Conservation (phyloP, 64 coral and sea anemone genomes). For the Catalaphyllia jardinei region DNA sequence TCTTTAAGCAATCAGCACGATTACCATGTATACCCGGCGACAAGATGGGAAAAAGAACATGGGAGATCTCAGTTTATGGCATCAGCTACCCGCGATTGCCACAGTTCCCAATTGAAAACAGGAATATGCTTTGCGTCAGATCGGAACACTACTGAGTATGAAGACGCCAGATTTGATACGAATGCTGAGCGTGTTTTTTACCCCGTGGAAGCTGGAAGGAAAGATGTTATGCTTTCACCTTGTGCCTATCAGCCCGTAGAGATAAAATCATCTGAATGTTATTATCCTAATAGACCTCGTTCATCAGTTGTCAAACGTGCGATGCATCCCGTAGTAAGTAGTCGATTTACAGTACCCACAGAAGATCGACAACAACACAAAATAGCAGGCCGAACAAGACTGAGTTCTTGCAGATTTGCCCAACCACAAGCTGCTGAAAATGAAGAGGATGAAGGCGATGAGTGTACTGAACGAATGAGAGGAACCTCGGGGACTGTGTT, state of each 20-base stretch:
- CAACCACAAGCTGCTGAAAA: conserved; percentile 15
- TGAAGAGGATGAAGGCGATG: conserved; percentile 25
- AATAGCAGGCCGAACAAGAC: conserved; percentile 1
- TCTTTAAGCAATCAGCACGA: background rate
- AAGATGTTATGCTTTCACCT: background rate
- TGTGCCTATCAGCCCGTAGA: conserved; percentile 37
- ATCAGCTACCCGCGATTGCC: background rate
- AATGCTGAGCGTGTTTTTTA: background rate
- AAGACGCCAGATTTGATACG: background rate
- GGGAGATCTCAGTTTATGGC: conserved; percentile 1
- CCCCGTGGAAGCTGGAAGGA: conserved; percentile 5
- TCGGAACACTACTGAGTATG: background rate
- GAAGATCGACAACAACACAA: conserved; percentile 7
- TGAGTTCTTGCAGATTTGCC: conserved; percentile 44
- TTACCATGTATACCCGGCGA: background rate
- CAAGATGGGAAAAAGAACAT: conserved; percentile 12
- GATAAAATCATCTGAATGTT: conserved; percentile 18
- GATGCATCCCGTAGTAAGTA: conserved; percentile 12
- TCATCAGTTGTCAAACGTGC: conserved; percentile 10
- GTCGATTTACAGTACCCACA: background rate
- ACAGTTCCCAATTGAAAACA: conserved; percentile 1
- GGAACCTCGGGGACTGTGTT: conserved; percentile 48
- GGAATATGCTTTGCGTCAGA: background rate
- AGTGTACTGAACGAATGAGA: conserved; percentile 17
- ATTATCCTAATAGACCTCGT: conserved; percentile 16